Conservation (phyloP, 2,797 vertebrate genomes). For the Eidolon dupreanum region DNA sequence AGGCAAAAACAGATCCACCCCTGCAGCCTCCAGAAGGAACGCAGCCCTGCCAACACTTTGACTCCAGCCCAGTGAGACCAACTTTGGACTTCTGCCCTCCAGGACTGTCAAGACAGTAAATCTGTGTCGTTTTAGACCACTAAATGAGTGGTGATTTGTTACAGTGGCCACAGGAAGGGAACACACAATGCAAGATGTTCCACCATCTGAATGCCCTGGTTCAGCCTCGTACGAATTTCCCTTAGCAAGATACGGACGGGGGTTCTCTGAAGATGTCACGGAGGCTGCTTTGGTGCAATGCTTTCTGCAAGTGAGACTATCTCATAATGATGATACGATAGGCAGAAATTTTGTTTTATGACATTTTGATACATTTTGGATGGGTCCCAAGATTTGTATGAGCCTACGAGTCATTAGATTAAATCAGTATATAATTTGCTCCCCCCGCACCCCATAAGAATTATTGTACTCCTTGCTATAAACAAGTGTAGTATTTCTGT, state of each 20-base stretch:
- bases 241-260: accelerated
- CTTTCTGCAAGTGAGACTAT: not conserved
- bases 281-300: not conserved
- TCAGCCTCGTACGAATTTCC: not conserved
- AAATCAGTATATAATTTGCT: not conserved
- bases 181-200: not conserved
- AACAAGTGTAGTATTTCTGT: slow-evolving; percentile 11
- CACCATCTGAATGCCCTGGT: accelerated
- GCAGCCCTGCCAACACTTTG: accelerated
- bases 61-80: not conserved
- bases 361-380: slow-evolving; percentile 2
- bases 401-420: slow-evolving; percentile 1
- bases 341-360: not conserved
- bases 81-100: not conserved
- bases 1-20: not conserved
- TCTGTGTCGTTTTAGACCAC: not conserved
- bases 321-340: not conserved
- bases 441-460: not conserved
- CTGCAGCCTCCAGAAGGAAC: not conserved
- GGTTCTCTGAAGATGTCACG: accelerated
- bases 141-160: no score
- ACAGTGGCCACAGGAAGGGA: not conserved
- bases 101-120: not conserved
- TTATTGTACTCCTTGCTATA: not conserved
- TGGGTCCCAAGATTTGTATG: not conserved